A percentile compares a stretch with the other conserved stretches of the same genome.
Evolutionary conservation across 53 echinoderm and acorn worm genomes (phyloP).

Genomic region (Paracentrotus lividus): DNA sequence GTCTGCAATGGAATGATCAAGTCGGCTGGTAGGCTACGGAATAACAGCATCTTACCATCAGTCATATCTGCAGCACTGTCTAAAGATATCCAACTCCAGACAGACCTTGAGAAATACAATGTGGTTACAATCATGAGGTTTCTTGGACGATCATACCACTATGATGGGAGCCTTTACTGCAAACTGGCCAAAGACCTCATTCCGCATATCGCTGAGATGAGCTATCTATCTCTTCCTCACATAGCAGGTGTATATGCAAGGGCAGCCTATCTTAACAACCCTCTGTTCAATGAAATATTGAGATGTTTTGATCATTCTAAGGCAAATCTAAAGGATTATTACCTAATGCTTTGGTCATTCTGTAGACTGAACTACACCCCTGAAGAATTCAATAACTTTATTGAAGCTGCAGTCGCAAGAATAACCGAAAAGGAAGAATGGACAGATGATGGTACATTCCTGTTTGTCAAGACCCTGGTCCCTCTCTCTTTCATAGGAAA

Average conservation of each 20-base stretch:
- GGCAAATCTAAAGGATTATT: slow-evolving; percentile 79
- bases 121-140: slow-evolving; percentile 81
- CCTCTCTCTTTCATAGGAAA: slow-evolving; percentile 80
- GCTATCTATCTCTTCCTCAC: slow-evolving; percentile 78
- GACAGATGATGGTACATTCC: slow-evolving; percentile 42
- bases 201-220: slow-evolving; percentile 63
- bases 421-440: slow-evolving; percentile 26
- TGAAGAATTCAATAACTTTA: slow-evolving; percentile 68
- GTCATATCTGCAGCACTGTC: slow-evolving; percentile 61
- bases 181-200: slow-evolving; percentile 72
- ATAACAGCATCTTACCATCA: slow-evolving; percentile 63
- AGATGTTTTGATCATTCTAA: slow-evolving; percentile 60
- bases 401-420: slow-evolving; percentile 58
- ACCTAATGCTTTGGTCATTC: slow-evolving; percentile 83
- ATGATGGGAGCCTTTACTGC: slow-evolving; percentile 71
- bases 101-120: slow-evolving; percentile 73
- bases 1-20: slow-evolving; percentile 88
- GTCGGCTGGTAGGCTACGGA: slow-evolving; percentile 57
- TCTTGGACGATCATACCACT: slow-evolving; percentile 78
- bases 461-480: slow-evolving; percentile 79
- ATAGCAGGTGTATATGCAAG: slow-evolving; percentile 84
- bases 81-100: slow-evolving; percentile 45
- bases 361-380: slow-evolving; percentile 88
- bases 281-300: slow-evolving; percentile 78
- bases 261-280: slow-evolving; percentile 76